phyloP scores from a whole-genome alignment of 1,140 invertebrate genomes.

The Macrocentrus cingulum region DNA sequence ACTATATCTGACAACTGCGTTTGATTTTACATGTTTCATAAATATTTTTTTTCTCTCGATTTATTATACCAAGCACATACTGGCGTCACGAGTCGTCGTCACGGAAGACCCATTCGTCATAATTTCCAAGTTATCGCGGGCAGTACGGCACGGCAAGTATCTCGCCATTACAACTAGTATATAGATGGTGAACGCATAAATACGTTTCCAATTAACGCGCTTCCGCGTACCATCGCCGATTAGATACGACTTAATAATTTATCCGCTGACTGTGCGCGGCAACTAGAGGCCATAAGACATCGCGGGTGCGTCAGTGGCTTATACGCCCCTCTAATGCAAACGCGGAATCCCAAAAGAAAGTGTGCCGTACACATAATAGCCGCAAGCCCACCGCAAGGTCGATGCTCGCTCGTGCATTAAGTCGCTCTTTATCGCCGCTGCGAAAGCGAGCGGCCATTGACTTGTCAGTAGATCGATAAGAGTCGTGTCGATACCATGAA shows the following conservation, averaged over 20 bases:
- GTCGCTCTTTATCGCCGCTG: conserved; percentile 25
- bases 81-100: conserved; percentile 28
- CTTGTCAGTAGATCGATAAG: conserved; percentile 21
- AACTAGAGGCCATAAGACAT: background rate
- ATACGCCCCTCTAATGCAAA: conserved; percentile 3
- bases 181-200: conserved; percentile 20
- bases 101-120: conserved; percentile 38
- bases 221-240: conserved; percentile 42
- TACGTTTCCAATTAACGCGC: conserved; percentile 44
- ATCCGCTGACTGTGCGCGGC: conserved; percentile 17
- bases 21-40: too few species aligned
- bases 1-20: too few species aligned
- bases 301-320: background rate
- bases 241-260: conserved; percentile 39
- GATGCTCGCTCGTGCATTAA: conserved; percentile 29
- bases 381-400: conserved; percentile 20
- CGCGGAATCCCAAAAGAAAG: conserved; percentile 22
- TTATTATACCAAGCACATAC: too few species aligned
- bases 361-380: conserved; percentile 3
- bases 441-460: conserved; percentile 25
- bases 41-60: too few species aligned
- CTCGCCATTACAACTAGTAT: conserved; percentile 3
- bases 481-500: conserved; percentile 19
- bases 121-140: conserved; percentile 40
- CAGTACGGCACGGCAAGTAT: conserved; percentile 10